A percentile compares a stretch with the other conserved stretches of the same genome.
These are phyloP conservation scores for Drosophila maculinotata DNA, from an alignment of 2,888 invertebrate species.

Conservation along the genomic window DNA sequence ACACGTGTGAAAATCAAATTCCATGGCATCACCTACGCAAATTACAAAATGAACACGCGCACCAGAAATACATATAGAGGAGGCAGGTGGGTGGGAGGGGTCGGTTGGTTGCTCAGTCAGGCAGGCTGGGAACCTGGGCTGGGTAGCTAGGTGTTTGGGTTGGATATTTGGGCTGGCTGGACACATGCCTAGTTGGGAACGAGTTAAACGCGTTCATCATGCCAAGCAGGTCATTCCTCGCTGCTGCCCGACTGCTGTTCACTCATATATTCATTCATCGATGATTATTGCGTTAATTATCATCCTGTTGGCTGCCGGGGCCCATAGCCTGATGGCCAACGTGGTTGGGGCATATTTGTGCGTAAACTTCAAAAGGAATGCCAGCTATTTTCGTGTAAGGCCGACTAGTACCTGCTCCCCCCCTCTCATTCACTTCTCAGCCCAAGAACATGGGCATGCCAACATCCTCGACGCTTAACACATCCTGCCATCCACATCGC, in stretches of 20 bases:
- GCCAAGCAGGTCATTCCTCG: constrained; percentile 57
- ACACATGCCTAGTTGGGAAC: constrained; percentile 42
- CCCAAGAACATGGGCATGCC: constrained; percentile 39
- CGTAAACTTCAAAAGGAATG: constrained; percentile 82
- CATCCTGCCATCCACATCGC: constrained; percentile 20
- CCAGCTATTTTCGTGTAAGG: constrained; percentile 74
- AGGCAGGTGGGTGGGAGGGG: neutral
- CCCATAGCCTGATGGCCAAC: constrained; percentile 15
- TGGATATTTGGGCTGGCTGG: constrained; percentile 20
- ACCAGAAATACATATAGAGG: constrained; percentile 21
- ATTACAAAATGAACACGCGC: constrained; percentile 79
- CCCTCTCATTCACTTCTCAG: neutral
- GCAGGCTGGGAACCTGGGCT: constrained; percentile 18
- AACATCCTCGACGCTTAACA: constrained; percentile 26
- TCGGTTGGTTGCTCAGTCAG: constrained; percentile 12
- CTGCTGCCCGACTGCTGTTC: constrained; percentile 12
- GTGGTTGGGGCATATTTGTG: constrained; percentile 66
- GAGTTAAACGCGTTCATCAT: constrained; percentile 73
- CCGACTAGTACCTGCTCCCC: constrained; percentile 39
- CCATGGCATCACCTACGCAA: constrained; percentile 81
- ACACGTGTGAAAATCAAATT: constrained; percentile 84
- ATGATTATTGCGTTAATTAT: constrained; percentile 83
- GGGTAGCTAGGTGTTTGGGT: neutral
- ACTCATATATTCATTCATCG: constrained; percentile 71
- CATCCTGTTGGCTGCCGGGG: constrained; percentile 53